These are phyloP conservation scores for Limnephilus lunatus DNA, from an alignment of 2,888 invertebrate species.

Conservation along the genomic window DNA sequence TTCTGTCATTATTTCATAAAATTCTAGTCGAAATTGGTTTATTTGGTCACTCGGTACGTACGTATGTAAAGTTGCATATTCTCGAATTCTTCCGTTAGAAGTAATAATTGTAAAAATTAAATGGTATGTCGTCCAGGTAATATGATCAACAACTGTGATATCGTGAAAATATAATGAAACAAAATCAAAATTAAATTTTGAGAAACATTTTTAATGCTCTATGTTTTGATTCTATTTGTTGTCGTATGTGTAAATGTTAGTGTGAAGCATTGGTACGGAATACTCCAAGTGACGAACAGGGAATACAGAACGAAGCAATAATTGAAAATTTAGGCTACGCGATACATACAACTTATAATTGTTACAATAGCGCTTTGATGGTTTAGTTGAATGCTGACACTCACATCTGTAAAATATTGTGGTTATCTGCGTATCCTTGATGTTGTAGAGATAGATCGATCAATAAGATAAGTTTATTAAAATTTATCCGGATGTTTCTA, in stretches of 20 bases:
- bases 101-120: slow-evolving; percentile 62
- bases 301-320: background rate
- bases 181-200: slow-evolving; percentile 71
- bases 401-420: background rate
- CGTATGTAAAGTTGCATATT: slow-evolving; percentile 33
- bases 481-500: background rate
- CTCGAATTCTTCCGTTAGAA: slow-evolving; percentile 62
- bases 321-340: background rate
- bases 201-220: slow-evolving; percentile 58
- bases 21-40: slow-evolving; percentile 65
- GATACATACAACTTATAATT: background rate
- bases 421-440: background rate
- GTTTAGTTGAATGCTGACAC: background rate
- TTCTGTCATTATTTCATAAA: slow-evolving; percentile 24
- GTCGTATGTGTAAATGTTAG: slow-evolving; percentile 48
- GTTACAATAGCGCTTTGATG: background rate
- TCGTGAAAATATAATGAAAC: slow-evolving; percentile 71
- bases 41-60: slow-evolving; percentile 50
- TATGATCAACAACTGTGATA: slow-evolving; percentile 67
- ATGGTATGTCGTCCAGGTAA: slow-evolving; percentile 65
- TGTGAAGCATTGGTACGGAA: slow-evolving; percentile 14
- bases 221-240: slow-evolving; percentile 40
- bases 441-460: background rate
- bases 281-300: background rate
- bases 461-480: background rate